Evolutionary conservation across 2,113 vertebrate genomes (phyloP).

Genomic region (Rhadina sibilatrix): DNA sequence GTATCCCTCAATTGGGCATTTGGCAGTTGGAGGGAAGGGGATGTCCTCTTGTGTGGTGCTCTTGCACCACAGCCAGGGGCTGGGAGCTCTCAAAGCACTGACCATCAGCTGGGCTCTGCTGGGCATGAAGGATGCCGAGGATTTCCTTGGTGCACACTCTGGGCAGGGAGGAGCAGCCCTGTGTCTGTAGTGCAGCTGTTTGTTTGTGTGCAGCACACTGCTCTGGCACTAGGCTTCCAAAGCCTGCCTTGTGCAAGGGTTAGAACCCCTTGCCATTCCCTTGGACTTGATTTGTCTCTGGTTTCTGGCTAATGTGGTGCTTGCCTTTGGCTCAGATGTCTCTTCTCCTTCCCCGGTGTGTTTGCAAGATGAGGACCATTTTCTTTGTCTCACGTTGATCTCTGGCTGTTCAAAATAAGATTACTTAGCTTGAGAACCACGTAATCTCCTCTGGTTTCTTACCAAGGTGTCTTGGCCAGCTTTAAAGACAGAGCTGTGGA

Average conservation of each 20-base stretch:
- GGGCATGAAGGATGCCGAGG: background rate
- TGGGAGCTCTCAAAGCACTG: background rate
- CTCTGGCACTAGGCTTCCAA: background rate
- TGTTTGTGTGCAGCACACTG: background rate
- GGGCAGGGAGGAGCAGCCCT: background rate
- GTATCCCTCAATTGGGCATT: background rate
- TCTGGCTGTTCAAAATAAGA: background rate
- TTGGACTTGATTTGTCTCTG: background rate
- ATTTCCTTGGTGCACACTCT: background rate
- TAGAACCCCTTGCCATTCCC: background rate
- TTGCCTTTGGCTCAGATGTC: background rate
- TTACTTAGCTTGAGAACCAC: background rate
- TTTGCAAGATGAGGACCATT: background rate
- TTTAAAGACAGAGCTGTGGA: background rate
- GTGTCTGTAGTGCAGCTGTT: background rate
- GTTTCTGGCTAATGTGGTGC: background rate
- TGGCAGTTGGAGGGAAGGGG: background rate
- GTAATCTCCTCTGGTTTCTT: background rate
- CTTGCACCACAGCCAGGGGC: background rate
- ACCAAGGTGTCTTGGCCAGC: background rate
- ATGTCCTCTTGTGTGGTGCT: background rate
- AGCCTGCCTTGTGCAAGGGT: background rate
- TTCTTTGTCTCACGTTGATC: background rate
- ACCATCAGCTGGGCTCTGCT: background rate
- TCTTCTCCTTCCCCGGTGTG: background rate